Conservation (phyloP, 2,113 vertebrate genomes). For the Campylorhamphus procurvoides region DNA sequence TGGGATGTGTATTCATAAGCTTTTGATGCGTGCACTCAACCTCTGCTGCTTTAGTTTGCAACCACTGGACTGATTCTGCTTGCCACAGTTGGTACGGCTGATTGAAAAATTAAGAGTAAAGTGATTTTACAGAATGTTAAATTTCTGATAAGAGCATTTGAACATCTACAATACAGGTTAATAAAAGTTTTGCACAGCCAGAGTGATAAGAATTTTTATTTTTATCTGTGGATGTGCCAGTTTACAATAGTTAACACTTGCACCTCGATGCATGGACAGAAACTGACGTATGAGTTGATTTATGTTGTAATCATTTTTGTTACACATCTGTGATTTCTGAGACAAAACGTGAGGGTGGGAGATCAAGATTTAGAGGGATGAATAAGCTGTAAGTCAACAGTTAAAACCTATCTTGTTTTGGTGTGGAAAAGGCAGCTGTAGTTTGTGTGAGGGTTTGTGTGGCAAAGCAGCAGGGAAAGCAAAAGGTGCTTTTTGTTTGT, state of each 20-base stretch:
- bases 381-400: conserved; percentile 10
- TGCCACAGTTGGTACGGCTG: not conserved
- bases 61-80: not conserved
- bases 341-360: not conserved
- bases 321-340: not conserved
- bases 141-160: not conserved
- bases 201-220: not conserved
- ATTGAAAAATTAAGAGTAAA: conserved; percentile 22
- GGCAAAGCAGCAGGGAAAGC: not conserved
- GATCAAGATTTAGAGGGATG: not conserved
- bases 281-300: not conserved
- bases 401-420: not conserved
- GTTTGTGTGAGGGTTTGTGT: not conserved
- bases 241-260: not conserved
- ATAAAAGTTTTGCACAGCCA: not conserved
- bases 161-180: not conserved
- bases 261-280: not conserved
- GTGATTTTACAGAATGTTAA: not conserved
- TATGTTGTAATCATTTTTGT: not conserved
- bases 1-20: not conserved
- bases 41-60: not conserved
- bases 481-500: not conserved
- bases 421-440: not conserved
- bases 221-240: not conserved
- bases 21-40: not conserved